Base-by-base conservation (phyloP, 2,888 invertebrate genomes). In the Dicyrtomina minuta region DNA sequence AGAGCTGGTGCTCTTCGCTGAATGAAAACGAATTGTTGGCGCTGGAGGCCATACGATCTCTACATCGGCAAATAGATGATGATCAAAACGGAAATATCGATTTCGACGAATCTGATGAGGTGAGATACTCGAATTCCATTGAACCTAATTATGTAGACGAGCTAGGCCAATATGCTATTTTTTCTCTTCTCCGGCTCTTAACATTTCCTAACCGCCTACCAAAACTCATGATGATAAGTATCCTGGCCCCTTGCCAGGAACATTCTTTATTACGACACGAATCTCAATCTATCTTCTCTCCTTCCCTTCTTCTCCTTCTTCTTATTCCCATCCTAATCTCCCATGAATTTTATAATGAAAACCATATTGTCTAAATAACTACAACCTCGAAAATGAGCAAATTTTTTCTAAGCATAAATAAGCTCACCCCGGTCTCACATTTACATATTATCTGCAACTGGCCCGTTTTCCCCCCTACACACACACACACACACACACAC, bases 41-140 rank as follows among this genome's bases (percentile, higher is more conserved):
- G 33, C 88, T 94, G 81, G 96, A 96, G 82, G 96, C 98, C 69
- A 96, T 99, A 81, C 88, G 88, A 75, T 89, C 90, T 77, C 88
- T 99, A 53, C 98, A 99, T 84, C 87, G 89, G 75, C 94, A 96
- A 82, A 86, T 99, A 77, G 98, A 99, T 82, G 98, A 99, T 82
- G 62, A 62, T n/a, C 92, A 92, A 79, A 95, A 97, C 84, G 98
- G 98, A 72, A 94, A 94, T 82, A 93, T 99, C 76, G 98, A 99
- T 84, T 88, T 96, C 74, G 90, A 92, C 76, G 98, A 99, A 86
- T 97, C 97, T 75, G 94, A 96, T 83, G 97, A 96, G 86, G 96
- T 96, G 84, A 76, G 68, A 44, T 33, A 61, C 13, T 27, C 17
- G 39, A 24, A 53, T 59, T 53, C 51, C 58, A 15, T 60, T 22